Evolutionary conservation across 1,140 invertebrate genomes (phyloP), one percentile per base, ranked within the genome.

Genomic region (Aphidius gifuensis): DNA sequence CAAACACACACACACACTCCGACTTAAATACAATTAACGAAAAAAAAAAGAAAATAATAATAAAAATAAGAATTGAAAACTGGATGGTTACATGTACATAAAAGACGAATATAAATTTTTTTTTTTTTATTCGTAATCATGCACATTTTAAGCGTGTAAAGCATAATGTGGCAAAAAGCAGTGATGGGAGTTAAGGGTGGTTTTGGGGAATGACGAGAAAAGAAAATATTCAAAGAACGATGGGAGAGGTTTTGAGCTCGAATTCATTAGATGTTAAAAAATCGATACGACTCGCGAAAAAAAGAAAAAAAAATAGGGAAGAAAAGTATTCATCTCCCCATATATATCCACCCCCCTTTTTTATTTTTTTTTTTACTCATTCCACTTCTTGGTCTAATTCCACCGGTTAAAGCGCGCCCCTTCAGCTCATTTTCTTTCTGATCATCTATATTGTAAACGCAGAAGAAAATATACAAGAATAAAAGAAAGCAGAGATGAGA

Each of bases 191-290:
- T 67, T 66, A 68, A 65, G 64, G 54, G 67, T 64, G 62, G 65
- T 65, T 66, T 65, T 60, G 67, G 50, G 61, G 64, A 56, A 38
- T 66, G 43, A 62, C 56, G 64, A 59, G 64, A 65, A 66, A 50
- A 54, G 54, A 46, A 50, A 23, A 54, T 46, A 40, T 42, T 47
- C 9, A 42, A 46, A 9, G 65, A 48, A 44, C 56, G 54, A 68
- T 65, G 66, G 67, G 68, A 67, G 67, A 66, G 75, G 71, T 79
- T 78, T 78, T 79, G 77, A 77, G 76, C 77, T 76, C 73, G 77
- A 79, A 79, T 79, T 79, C 77, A 79, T 79, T 79, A 79, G 74
- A 76, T 74, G 74, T 78, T 16, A 76, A 79, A 78, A 32, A 78
- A 79, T 79, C 77, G 75, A 79, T 79, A 79, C 75, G 70, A 73